Evolutionary conservation across 2,888 invertebrate genomes (phyloP).

Genomic region (Leptinotarsa peninsularis): DNA sequence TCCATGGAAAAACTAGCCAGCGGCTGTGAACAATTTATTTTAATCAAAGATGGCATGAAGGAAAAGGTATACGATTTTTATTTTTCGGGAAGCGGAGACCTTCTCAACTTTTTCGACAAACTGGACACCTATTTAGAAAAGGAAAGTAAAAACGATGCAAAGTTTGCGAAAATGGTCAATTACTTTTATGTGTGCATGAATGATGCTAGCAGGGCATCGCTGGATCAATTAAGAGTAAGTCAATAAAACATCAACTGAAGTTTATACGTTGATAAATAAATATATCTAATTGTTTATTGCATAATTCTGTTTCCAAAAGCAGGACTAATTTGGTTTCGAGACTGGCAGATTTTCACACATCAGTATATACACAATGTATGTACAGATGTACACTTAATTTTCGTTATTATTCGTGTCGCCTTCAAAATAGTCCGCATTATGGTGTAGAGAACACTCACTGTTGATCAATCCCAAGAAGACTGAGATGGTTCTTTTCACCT

Average conservation of each 20-base stretch:
- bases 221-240: not conserved
- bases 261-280: too few relatives aligned
- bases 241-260: not conserved
- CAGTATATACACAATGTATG: too few relatives aligned
- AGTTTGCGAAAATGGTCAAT: not conserved
- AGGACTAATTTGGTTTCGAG: too few relatives aligned
- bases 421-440: too few relatives aligned
- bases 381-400: too few relatives aligned
- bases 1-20: conserved; percentile 9
- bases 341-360: too few relatives aligned
- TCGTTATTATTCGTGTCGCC: too few relatives aligned
- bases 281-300: not conserved
- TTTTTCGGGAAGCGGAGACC: conserved; percentile 12
- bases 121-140: not conserved
- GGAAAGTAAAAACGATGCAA: not conserved
- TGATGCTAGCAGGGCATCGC: not conserved
- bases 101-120: conserved; percentile 3
- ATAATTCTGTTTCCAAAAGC: too few relatives aligned
- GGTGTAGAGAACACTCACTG: too few relatives aligned
- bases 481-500: too few relatives aligned
- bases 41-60: not conserved
- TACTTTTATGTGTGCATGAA: conserved; percentile 14
- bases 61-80: conserved; percentile 11
- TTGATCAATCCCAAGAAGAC: too few relatives aligned
- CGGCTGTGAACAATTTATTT: conserved; percentile 3